phyloP scores from a whole-genome alignment of 53 echinoderm and acorn worm genomes.

The Holothuria scabra region DNA sequence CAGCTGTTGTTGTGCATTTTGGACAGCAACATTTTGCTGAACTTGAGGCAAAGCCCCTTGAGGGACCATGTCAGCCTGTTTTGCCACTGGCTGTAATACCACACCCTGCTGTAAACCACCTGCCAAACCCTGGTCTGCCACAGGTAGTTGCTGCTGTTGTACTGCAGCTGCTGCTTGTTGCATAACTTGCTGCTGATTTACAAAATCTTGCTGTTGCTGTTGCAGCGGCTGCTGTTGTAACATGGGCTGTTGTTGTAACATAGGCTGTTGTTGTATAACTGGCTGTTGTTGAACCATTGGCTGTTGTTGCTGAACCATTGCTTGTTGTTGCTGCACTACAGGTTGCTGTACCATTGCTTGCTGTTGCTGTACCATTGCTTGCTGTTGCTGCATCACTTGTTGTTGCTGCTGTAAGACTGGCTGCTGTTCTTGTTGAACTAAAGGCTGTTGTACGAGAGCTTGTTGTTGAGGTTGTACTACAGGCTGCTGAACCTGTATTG shows the following conservation, averaged over 20 bases:
- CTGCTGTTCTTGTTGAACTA: conserved; percentile 17
- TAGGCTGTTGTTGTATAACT: conserved; percentile 30
- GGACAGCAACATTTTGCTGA: not conserved
- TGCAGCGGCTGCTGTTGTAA: conserved; percentile 43
- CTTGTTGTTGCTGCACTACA: conserved; percentile 34
- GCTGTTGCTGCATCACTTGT: not conserved
- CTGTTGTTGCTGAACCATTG: conserved; percentile 35
- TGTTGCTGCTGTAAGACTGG: conserved; percentile 15
- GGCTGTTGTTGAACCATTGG: not conserved
- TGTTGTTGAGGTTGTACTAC: not conserved
- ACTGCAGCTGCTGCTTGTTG: conserved; percentile 44
- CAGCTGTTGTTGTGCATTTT: not conserved
- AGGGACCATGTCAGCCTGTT: not conserved
- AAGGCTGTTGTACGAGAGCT: not conserved
- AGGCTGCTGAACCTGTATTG: not conserved
- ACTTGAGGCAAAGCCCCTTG: conserved; percentile 2
- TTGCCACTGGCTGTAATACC: too few species aligned
- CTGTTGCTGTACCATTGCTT: conserved; percentile 22
- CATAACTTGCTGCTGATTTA: conserved; percentile 40
- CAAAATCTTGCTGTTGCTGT: conserved; percentile 39
- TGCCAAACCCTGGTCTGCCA: conserved; percentile 6
- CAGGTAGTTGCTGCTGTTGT: conserved; percentile 50
- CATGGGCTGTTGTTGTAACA: conserved; percentile 24
- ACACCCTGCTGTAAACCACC: too few species aligned
- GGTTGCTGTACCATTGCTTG: conserved; percentile 50